phyloP scores from a whole-genome alignment of 2,797 vertebrate species.

The Sebastes oblongus region DNA sequence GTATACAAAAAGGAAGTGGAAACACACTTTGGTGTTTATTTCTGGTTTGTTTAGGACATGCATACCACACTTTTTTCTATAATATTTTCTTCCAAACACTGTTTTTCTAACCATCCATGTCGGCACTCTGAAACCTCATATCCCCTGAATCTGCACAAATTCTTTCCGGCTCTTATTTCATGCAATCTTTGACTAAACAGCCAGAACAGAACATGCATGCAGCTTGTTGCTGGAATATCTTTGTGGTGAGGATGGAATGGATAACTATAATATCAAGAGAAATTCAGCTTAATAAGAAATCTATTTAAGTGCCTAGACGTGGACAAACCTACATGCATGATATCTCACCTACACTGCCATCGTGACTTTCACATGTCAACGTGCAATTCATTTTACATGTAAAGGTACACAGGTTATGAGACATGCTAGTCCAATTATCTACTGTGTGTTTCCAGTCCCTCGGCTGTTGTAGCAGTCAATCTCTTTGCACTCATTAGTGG shows the following conservation, averaged over 20 bases:
- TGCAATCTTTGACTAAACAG: slow-evolving; percentile 7
- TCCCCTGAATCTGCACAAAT: not conserved
- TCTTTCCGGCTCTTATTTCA: slow-evolving; percentile 3
- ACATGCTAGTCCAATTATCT: slow-evolving; percentile 5
- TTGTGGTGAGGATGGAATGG: not conserved
- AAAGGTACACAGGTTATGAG: not conserved
- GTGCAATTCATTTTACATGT: not conserved
- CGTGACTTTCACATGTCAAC: not conserved
- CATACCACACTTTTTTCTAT: slow-evolving; percentile 36
- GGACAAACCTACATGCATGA: not conserved
- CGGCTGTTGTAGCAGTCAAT: slow-evolving; percentile 46
- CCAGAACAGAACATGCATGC: not conserved
- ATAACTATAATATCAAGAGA: not conserved
- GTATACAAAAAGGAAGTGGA: slow-evolving; percentile 48
- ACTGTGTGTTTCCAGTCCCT: slow-evolving; percentile 51
- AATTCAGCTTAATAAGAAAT: not conserved
- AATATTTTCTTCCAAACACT: slow-evolving; percentile 40
- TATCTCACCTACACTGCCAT: not conserved
- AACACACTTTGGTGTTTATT: slow-evolving; percentile 48
- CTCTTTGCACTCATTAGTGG: slow-evolving; percentile 69
- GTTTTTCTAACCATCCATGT: slow-evolving; percentile 41
- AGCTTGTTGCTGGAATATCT: not conserved
- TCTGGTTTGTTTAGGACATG: slow-evolving; percentile 50
- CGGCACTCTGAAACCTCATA: slow-evolving; percentile 16
- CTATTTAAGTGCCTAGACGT: not conserved